Evolutionary conservation across 2,113 vertebrate genomes (phyloP), one percentile per base, ranked within the genome.

Genomic region (Heterotilapia buettikoferi): DNA sequence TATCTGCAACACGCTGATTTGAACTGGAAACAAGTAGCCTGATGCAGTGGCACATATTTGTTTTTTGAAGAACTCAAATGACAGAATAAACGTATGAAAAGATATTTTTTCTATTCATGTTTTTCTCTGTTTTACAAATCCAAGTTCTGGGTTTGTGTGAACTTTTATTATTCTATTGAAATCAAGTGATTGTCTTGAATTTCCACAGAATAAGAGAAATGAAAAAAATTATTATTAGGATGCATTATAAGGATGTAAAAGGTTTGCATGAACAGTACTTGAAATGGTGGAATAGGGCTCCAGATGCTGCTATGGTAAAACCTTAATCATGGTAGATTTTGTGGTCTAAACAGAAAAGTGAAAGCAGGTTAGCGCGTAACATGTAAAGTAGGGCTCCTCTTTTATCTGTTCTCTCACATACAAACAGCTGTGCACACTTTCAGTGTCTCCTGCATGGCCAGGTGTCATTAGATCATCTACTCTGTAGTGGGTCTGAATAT

Each of bases 401-500:
- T 73, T 73, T 29, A 73, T 73, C 68, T 76, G 68, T 76, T 76
- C 6, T 47, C 14, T 11, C 24, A 53, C 26, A 57, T 83, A 33
- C 56, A 24, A 53, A 66, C 66, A 76, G 79, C 12, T 36, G 66
- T 45, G 12, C 19, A 18, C 63, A 45, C 63, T 2, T 40, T 52
- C 45, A 82, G 54, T 81, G 88, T 83, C 86, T 89, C 81, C 76
- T 54, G 87, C 29, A 52, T 71, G 87, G 16, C 88, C 90, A 91
- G 92, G 92, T 92, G 90, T 90, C 90, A 87, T 93, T 89, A 92
- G 88, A 73, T 83, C 8, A 79, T 89, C 80, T 85, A 82, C 89
- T 82, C 33, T 90, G 85, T 81, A 92, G 93, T 89, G 90, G 89
- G 8, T 82, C 87, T 94, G 94, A 93, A 96, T 95, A 94, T 94